Evolutionary conservation across 2,113 vertebrate genomes (phyloP), one percentile per base, ranked within the genome.

Genomic region (Campylorhamphus procurvoides): DNA sequence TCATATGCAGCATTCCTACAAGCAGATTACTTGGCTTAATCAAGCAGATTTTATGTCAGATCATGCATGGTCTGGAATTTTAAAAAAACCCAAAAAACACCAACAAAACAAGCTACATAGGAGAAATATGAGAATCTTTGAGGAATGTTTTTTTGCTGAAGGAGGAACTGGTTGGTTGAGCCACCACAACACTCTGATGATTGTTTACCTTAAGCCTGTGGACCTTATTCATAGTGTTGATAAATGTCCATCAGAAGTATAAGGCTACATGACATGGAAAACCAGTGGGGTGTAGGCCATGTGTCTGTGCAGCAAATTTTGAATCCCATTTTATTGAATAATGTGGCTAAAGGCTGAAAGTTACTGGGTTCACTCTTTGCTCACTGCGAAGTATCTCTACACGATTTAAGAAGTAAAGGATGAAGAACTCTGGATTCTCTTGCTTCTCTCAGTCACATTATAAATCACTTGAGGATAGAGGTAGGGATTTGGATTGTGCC

Each of bases 11-110:
- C 44, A 56, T 81, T 84, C 71, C 77, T 92, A 40, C 39, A 64
- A 92, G 49, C 40, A 88, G 35, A 58, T 90, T 77, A 62, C 29
- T 86, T 86, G 78, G n/a, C n/a, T 91, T 91, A 80, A 84, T 69
- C 52, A 85, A 76, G 39, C 46, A 55, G 55, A 40, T 59, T 74
- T 80, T 60, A 56, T 76, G 73, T 78, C 71, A 59, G 73, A 53
- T 96, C 35, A 35, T 53, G 28, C 67, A 63, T 68, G 49, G n/a
- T 47, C 91, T 76, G 58, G 35, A 73, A 74, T 59, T 47, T 27
- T 25, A 12, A n/a, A 37, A 12, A 22, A 63, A 28, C 37, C 37
- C 8, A 14, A 35, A 69, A 59, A 83, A 27, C 42, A 35, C 11
- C 29, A 55, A 23, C 14, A 37, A 76, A 82, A 33, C 53, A 46